Evolutionary conservation across 2,113 vertebrate species (phyloP), one percentile per base, ranked within the genome.

Genomic region (Loxodonta africana): DNA sequence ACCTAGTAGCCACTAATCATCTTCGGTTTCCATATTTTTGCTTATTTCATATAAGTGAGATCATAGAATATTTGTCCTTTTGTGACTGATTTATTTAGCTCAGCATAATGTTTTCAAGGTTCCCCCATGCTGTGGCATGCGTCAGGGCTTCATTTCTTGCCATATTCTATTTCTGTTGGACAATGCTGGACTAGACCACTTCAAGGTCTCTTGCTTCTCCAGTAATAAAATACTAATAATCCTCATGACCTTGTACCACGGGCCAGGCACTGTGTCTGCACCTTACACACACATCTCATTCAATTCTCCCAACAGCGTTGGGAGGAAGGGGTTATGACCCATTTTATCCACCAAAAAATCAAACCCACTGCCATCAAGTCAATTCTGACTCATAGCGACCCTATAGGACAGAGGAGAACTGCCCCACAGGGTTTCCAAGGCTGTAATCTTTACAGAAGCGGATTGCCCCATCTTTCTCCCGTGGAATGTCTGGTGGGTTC

Each of bases 171-270:
- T 71, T 84, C 57, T 57, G 3, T 23, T 2, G 0, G 51, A 44
- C 41, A 53, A 83, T 2, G 4, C 17, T 53, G 53, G 4, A 33
- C 41, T 28, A n/a, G 69, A 74, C 63, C 41, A 80, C 0, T 23
- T 73, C 78, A 48, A 73, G 26, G 20, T 30, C 73, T 83, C 71
- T 71, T 37, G 51, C 30, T 88, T 37, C 57, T 77, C 37, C 15
- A 18, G 65, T 60, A 23, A 63, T 37, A 53, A 67, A 93, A 37
- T 0, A 33, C 33, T 63, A 53, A 37, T 11, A 8, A 23, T 51
- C n/a, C 10, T n/a, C 62, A 20, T 0, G 1, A 14, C 53, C 73
- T 65, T 44, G 23, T 2, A 11, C 51, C 30, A 28, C 0, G 8
- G 48, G 63, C 62, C n/a, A 44, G 78, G n/a, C 3, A 0, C 33